Evolutionary conservation across 2,888 invertebrate genomes (phyloP), one percentile per base, ranked within the genome.

Genomic region (Corbicula japonica): DNA sequence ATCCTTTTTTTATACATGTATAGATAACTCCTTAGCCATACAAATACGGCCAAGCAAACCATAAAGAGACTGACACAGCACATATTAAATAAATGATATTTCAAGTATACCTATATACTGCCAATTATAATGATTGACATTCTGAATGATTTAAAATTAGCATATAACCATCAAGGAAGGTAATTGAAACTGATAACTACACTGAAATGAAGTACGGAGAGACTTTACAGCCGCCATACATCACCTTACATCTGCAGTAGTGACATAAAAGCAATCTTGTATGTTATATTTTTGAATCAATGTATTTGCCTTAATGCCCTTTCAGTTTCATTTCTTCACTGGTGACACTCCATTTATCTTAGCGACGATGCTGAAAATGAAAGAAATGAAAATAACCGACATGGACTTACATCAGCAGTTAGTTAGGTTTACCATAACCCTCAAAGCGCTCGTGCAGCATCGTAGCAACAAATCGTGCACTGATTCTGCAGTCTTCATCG

Each of bases 361-460:
- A n/a, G 69, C 63, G 26, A 80, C 80, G 30, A 80, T 80, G 76
- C 44, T 54, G 8, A 80, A 80, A 44, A 48, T 80, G 26, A 60
- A 72, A 21, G 66, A 46, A 0, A 26, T 63, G 28, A 54, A 54
- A 15, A 54, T 76, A 46, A 46, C 76, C 0, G 62, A 63, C 6
- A 52, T 62, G 5, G 73, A 76, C 46, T 38, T 73, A 10, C 50
- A 65, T 30, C 38, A 63, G 18, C 80, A 80, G 23, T 62, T 70
- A 34, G 69, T 63, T 8, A 21, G 73, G 15, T 80, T 80, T 32
- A 26, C 68, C 35, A 50, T 63, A 28, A 80, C 76, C 0, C 26
- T 80, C 35, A 58, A 44, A 52, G 69, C 76, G 38, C 26, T 80
- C 1, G 76, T 80, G 8, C 68, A 76, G 18, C 80, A 80, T 30